Evolutionary conservation across 92 coral and sea anemone genomes (phyloP), one percentile per base, ranked within the genome.

Genomic region (Porites rus): DNA sequence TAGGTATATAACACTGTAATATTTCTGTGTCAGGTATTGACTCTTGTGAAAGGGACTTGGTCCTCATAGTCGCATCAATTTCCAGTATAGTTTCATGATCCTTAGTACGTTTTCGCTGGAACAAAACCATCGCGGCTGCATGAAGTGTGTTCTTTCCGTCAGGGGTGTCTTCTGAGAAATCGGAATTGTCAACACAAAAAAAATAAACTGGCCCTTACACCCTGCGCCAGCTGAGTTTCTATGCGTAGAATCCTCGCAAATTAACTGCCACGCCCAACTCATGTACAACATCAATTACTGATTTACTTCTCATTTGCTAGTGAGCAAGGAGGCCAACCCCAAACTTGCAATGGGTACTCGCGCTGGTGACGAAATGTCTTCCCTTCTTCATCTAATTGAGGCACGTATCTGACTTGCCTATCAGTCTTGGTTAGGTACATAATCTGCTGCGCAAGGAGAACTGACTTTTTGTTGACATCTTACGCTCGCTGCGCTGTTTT

Each of bases 151-250:
- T 81, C 53, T 69, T 81, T 18, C 68, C 71, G 17, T 38, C 46
- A 4, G 46, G 46, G 46, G 46, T 38, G 46, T 38, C 46, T 38
- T 38, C 43, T 31, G 43, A 31, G 43, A 31, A 31, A 31, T 31
- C 28, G 43, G 43, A 31, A 31, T 31, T 31, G 43, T 31, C 5
- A 54, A 22, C 80, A 76, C 50, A 11, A 56, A 58, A 76, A 7
- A 2, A 76, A 50, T 8, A 74, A 31, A 74, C 19, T 74, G 63
- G 78, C 78, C 80, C 18, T 76, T 22, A 66, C 85, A 22, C 63
- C 85, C 25, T 76, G 51, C 51, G 90, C 85, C 14, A 86, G 67
- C 72, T 86, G 90, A 8, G 90, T 86, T 69, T 77, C 90, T 38
- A 86, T 69, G 43, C 86, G 90, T 69, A 87, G n/a, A 17, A 79